These are phyloP conservation scores for Lonchura striata DNA, from an alignment of 2,113 vertebrate species.

Conservation along the genomic window DNA sequence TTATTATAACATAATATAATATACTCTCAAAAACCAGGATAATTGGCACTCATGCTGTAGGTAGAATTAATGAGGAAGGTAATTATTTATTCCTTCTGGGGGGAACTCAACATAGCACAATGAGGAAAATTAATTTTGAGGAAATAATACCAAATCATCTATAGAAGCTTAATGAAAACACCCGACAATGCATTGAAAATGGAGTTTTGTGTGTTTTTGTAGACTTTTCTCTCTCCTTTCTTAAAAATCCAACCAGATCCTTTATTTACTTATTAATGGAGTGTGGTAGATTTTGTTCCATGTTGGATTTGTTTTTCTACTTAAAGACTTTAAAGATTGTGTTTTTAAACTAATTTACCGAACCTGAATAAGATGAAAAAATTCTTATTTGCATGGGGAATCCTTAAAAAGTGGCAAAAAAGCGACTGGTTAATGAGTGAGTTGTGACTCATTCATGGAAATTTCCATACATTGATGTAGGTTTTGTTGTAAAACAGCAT, in stretches of 20 bases:
- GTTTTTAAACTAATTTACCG: constrained; percentile 26
- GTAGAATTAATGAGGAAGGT: not conserved
- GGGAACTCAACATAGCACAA: not conserved
- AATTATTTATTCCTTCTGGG: not conserved
- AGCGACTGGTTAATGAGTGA: not conserved
- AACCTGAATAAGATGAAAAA: not conserved
- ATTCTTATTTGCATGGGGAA: not conserved
- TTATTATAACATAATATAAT: no score
- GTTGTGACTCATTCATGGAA: not conserved
- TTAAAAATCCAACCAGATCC: not conserved
- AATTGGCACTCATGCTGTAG: not conserved
- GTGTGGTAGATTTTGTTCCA: constrained; percentile 28
- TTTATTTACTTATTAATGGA: not conserved
- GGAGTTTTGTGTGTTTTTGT: not conserved
- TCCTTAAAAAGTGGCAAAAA: constrained; percentile 37
- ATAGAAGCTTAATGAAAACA: not conserved
- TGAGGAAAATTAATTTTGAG: not conserved
- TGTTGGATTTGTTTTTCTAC: not conserved
- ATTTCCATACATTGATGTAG: not conserved
- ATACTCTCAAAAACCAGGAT: not conserved
- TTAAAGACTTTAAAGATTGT: constrained; percentile 8
- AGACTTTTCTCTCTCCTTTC: not conserved
- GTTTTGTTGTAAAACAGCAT: not conserved
- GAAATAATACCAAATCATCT: not conserved
- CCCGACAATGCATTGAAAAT: not conserved